These are phyloP conservation scores for Magallana nippona DNA, from an alignment of 2,888 invertebrate species.

Conservation along the genomic window DNA sequence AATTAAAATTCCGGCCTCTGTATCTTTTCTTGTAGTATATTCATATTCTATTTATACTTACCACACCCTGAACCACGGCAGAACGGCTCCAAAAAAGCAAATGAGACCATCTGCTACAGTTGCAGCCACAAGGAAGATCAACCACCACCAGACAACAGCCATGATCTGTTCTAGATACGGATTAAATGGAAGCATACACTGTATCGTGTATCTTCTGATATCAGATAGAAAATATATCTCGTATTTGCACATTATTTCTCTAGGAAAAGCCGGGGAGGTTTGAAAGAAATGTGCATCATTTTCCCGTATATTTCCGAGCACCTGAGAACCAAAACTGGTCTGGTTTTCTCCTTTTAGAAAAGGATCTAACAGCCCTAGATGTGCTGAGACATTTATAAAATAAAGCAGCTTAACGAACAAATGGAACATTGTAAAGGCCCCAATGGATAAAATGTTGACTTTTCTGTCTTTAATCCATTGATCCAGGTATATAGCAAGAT, in stretches of 20 bases:
- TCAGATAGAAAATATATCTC: neutral
- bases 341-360: conserved; percentile 5
- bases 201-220: neutral
- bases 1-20: too few relatives aligned
- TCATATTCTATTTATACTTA: neutral
- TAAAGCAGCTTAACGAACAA: neutral
- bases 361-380: neutral
- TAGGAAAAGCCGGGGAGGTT: neutral
- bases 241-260: neutral
- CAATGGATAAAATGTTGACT: neutral
- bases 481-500: neutral
- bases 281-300: neutral
- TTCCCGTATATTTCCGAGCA: neutral
- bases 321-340: conserved; percentile 12
- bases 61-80: neutral
- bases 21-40: too few relatives aligned
- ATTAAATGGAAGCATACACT: conserved; percentile 8
- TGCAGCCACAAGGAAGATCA: neutral
- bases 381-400: neutral
- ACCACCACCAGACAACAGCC: conserved; percentile 16
- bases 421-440: conserved; percentile 1
- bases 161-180: conserved; percentile 3
- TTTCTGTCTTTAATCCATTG: neutral
- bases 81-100: neutral
- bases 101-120: neutral